Conservation (phyloP, 1,140 invertebrate genomes). For the Arion vulgaris region DNA sequence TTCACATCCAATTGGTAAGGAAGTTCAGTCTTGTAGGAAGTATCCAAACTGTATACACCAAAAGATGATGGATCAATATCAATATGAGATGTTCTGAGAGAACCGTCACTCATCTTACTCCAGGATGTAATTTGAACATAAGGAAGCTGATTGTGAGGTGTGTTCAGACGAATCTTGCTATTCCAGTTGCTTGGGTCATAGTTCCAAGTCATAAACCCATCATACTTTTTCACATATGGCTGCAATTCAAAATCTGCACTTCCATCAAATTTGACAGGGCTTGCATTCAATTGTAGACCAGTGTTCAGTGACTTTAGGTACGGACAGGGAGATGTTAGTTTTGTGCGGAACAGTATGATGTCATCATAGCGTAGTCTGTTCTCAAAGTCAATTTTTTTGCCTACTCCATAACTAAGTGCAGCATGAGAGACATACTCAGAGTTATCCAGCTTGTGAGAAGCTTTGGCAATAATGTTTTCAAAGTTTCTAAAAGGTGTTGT, state of each 20-base stretch:
- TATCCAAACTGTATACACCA: constrained; percentile 24
- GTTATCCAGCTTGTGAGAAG: constrained; percentile 24
- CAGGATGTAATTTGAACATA: constrained; percentile 1
- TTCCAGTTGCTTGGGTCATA: not conserved
- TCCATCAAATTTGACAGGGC: not conserved
- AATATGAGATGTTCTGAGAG: constrained; percentile 1
- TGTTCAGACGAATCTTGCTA: constrained; percentile 15
- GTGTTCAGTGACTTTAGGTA: constrained; percentile 17
- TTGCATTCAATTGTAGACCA: not conserved
- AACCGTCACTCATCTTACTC: constrained; percentile 3
- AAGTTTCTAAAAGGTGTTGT: constrained; percentile 25
- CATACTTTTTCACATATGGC: constrained; percentile 21
- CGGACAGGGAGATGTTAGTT: not conserved
- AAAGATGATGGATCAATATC: not conserved
- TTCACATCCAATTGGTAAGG: constrained; percentile 3
- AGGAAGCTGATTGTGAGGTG: constrained; percentile 6
- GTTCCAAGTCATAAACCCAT: not conserved
- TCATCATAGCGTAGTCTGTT: constrained; percentile 22
- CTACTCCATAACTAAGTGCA: constrained; percentile 11
- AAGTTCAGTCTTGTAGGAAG: not conserved
- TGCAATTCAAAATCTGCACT: constrained; percentile 34
- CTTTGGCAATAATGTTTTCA: constrained; percentile 4
- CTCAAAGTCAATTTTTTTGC: constrained; percentile 27
- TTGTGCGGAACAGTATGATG: not conserved
- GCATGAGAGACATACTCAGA: not conserved